phyloP scores from a whole-genome alignment of 1,140 invertebrate species.

The Mamestra configurata region DNA sequence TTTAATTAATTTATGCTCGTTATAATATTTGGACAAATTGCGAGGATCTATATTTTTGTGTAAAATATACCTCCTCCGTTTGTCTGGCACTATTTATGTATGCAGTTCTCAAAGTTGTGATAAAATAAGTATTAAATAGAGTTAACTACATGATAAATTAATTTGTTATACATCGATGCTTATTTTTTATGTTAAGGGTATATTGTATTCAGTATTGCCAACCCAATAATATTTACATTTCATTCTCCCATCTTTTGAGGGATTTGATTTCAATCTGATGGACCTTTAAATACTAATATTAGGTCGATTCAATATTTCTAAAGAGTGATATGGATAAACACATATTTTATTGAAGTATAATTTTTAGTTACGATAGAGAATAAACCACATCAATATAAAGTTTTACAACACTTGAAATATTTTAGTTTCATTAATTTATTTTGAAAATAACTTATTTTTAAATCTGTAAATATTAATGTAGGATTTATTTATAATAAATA shows the following conservation, averaged over 20 bases:
- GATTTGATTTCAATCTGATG: too few species aligned
- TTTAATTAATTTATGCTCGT: slow-evolving; percentile 42
- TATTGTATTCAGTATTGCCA: slow-evolving; percentile 3
- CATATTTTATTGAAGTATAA: neutral
- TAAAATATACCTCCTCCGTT: slow-evolving; percentile 86
- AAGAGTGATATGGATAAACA: neutral
- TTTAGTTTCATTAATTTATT: slow-evolving; percentile 4
- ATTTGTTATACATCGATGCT: slow-evolving; percentile 9
- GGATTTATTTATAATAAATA: slow-evolving; percentile 3
- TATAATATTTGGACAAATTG: slow-evolving; percentile 70
- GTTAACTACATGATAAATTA: slow-evolving; percentile 37
- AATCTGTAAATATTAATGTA: slow-evolving; percentile 34
- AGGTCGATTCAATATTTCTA: too few species aligned
- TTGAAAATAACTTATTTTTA: neutral
- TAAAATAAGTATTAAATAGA: slow-evolving; percentile 59
- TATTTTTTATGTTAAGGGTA: slow-evolving; percentile 1
- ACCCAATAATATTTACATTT: too few species aligned
- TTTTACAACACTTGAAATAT: neutral
- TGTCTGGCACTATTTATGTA: slow-evolving; percentile 66
- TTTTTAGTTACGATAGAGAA: neutral
- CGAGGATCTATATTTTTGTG: slow-evolving; percentile 86
- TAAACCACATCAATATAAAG: slow-evolving; percentile 4
- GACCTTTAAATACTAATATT: too few species aligned
- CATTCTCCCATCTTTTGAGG: too few species aligned
- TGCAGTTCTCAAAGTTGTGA: slow-evolving; percentile 61